Conservation (phyloP, 2,888 invertebrate species). For the Nomada fucata region DNA sequence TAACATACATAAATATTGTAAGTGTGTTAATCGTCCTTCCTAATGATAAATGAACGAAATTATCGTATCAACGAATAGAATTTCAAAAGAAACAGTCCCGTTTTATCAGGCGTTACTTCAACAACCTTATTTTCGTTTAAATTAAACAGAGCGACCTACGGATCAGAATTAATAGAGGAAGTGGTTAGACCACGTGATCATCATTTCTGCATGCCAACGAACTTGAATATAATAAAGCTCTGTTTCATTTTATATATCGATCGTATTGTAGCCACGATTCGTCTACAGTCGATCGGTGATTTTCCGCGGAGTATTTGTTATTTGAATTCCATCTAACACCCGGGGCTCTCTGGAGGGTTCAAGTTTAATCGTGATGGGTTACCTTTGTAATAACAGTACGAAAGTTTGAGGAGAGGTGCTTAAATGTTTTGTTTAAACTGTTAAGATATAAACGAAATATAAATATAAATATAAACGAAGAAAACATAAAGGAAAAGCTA, state of each 20-base stretch:
- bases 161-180: constrained; percentile 71
- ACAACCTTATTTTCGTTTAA: constrained; percentile 14
- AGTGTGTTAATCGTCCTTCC: too few species aligned
- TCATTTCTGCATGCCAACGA: constrained; percentile 34
- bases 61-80: neutral
- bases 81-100: neutral
- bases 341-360: neutral
- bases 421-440: neutral
- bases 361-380: constrained; percentile 18
- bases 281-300: neutral
- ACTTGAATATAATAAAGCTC: neutral
- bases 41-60: neutral
- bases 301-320: neutral
- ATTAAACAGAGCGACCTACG: constrained; percentile 65
- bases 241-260: neutral
- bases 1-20: too few species aligned
- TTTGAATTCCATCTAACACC: neutral
- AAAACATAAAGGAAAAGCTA: too few species aligned
- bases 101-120: neutral
- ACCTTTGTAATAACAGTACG: neutral
- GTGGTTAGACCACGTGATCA: constrained; percentile 60
- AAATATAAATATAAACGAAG: too few species aligned
- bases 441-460: too few species aligned
- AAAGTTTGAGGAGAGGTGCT: constrained; percentile 1
- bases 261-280: neutral